These are phyloP conservation scores for Odontamblyopus rebecca DNA, from an alignment of 2,797 vertebrate species.

Conservation along the genomic window DNA sequence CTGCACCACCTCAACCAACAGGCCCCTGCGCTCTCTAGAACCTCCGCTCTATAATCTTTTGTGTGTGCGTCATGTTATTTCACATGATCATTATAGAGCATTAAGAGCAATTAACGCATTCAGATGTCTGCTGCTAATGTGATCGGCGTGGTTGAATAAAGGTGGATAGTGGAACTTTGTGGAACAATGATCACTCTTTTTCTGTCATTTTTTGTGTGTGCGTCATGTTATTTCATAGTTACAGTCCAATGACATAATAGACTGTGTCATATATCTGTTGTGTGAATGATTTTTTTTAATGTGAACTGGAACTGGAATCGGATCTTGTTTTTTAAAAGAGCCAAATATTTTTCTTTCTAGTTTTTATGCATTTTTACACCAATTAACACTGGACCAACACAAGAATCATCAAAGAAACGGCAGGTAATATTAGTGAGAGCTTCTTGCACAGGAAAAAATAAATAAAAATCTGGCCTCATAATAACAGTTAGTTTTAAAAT, in stretches of 20 bases:
- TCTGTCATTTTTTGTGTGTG: background rate
- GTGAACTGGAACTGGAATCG: too few species aligned
- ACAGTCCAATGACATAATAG: background rate
- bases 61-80: background rate
- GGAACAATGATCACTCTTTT: background rate
- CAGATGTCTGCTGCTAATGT: background rate
- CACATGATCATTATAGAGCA: constrained; percentile 13
- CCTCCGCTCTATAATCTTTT: background rate
- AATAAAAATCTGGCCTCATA: too few species aligned
- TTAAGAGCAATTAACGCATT: background rate
- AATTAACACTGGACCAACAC: too few species aligned
- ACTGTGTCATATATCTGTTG: background rate
- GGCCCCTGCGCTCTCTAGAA: constrained; percentile 14
- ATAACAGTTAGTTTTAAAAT: too few species aligned
- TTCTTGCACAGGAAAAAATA: too few species aligned
- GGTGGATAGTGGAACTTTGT: too few species aligned
- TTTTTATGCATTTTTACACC: too few species aligned
- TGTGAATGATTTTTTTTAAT: background rate
- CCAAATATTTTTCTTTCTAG: too few species aligned
- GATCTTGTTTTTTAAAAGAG: too few species aligned
- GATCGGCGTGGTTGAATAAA: too few species aligned
- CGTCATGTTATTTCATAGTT: background rate
- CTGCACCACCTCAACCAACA: constrained; percentile 49
- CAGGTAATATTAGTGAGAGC: too few species aligned
- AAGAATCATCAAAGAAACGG: too few species aligned